Conservation (phyloP, 2,888 invertebrate genomes). For the Autographa pulchrina region DNA sequence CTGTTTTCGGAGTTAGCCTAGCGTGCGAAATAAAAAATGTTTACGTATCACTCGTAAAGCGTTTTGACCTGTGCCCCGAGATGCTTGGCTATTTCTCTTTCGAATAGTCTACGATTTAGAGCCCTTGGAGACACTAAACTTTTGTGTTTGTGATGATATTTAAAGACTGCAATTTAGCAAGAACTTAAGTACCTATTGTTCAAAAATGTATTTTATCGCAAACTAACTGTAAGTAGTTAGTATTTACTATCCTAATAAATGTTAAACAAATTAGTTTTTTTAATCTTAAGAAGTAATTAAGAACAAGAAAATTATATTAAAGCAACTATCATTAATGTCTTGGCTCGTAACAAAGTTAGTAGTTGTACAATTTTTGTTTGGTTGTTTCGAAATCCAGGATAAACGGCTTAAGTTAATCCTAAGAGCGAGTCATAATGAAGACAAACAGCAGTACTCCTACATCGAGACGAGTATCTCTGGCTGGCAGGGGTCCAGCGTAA, state of each 20-base stretch:
- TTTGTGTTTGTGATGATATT: conserved; percentile 28
- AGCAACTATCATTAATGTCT: conserved; percentile 2
- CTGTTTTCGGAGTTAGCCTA: conserved; percentile 67
- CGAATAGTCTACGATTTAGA: conserved; percentile 50
- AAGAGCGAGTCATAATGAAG: conserved; percentile 70
- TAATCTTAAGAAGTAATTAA: neutral
- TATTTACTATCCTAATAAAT: conserved; percentile 2
- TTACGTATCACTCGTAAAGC: conserved; percentile 54
- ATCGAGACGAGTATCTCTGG: conserved; percentile 60
- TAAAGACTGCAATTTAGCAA: conserved; percentile 28
- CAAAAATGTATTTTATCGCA: neutral
- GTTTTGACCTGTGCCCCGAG: conserved; percentile 45
- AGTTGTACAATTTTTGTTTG: conserved; percentile 34
- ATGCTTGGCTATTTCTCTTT: conserved; percentile 47
- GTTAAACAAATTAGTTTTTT: neutral
- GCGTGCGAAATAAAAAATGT: conserved; percentile 56
- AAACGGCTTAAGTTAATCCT: conserved; percentile 55
- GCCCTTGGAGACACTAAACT: conserved; percentile 45
- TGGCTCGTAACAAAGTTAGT: conserved; percentile 6
- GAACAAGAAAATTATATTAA: conserved; percentile 2
- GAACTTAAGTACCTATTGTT: conserved; percentile 5
- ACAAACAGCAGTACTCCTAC: conserved; percentile 70
- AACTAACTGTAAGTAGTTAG: neutral
- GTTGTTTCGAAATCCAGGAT: conserved; percentile 29
- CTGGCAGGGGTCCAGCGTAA: conserved; percentile 69